Evolutionary conservation across 2,797 vertebrate genomes (phyloP).

Genomic region (Hirundo rustica): DNA sequence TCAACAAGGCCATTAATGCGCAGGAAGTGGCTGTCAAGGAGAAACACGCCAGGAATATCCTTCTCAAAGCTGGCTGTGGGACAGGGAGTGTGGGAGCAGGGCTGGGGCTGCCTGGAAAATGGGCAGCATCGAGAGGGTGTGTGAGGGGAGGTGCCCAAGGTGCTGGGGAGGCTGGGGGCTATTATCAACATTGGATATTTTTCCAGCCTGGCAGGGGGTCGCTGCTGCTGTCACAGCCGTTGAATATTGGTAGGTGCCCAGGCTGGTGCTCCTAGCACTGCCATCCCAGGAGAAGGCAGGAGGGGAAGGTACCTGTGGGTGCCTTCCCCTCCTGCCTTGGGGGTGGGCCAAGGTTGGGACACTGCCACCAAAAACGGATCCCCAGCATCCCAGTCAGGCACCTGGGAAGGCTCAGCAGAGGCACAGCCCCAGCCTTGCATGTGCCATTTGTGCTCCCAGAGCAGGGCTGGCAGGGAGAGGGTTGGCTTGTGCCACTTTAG

Average conservation of each 20-base stretch:
- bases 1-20: constrained; percentile 99
- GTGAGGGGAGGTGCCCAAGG: not conserved
- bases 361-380: not conserved
- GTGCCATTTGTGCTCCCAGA: accelerated
- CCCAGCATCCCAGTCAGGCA: not conserved
- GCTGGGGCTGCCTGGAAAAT: not conserved
- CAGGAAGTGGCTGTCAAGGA: constrained; percentile 99
- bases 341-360: not conserved
- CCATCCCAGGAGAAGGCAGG: not conserved
- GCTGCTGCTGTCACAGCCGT: not conserved
- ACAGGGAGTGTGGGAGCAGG: not conserved
- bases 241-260: not conserved
- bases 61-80: constrained; percentile 61
- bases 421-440: not conserved
- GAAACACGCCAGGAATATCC: constrained; percentile 99
- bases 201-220: accelerated
- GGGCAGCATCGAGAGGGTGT: accelerated
- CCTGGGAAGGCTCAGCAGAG: accelerated
- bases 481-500: not conserved
- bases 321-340: too few relatives aligned
- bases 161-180: not conserved
- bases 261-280: not conserved
- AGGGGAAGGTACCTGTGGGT: not conserved
- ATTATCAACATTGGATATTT: not conserved
- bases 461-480: not conserved